Evolutionary conservation across 2,113 vertebrate species (phyloP), one percentile per base, ranked within the genome.

Genomic region (Oryzias celebensis): DNA sequence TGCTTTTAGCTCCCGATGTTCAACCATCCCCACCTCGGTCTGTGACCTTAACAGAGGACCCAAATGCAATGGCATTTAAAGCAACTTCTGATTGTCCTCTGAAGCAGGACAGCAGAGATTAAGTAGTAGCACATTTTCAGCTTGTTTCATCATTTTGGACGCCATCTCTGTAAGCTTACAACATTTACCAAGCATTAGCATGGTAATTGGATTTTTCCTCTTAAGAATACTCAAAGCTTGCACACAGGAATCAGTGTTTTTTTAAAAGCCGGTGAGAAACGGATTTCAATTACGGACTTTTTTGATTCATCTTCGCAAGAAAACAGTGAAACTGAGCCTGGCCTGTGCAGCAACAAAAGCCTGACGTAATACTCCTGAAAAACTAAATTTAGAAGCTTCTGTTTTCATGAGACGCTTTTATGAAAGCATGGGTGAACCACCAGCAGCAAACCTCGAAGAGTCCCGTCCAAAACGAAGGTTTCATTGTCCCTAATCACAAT

Each of bases 1-100:
- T 87, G 86, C 75, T 77, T 78, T 85, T 22, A 44, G 65, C 65
- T 62, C 73, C 60, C 57, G 16, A 75, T 63, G 81, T 76, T 88
- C 81, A 81, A 69, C 81, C 81, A 81, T 69, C 60, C 60, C 56
- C 49, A 28, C 63, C 49, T 58, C 63, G 59, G 73, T 52, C 31
- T 22, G 31, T 48, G 58, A 47, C 56, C 54, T 22, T 23, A 50
- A 58, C 43, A 23, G 46, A 58, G 71, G 65, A 66, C 68, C 66
- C 66, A 43, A 14, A 2, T 36, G 36, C 36, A 36, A 36, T 12
- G 36, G 36, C 36, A 36, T 36, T 36, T 36, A 36, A 36, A 36
- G 8, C 36, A 2, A 36, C 36, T 36, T 36, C 36, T 36, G 10
- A 36, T 36, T 36, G 36, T 36, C 36, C 36, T 36, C 10, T 36